A percentile compares a stretch with the other conserved stretches of the same genome.
phyloP scores from a whole-genome alignment of 2,888 invertebrate genomes.

The Parascotia fuliginaria region DNA sequence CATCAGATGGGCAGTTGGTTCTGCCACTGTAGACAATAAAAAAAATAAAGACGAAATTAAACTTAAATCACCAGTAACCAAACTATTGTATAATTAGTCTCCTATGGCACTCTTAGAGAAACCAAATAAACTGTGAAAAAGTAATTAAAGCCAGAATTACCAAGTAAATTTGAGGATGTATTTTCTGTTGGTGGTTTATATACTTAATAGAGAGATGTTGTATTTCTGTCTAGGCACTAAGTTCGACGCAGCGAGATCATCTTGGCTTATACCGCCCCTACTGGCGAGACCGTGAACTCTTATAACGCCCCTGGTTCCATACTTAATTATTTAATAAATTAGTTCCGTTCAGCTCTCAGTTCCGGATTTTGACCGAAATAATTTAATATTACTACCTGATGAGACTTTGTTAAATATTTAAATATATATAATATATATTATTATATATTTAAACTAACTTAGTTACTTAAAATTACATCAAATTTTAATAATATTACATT shows the following conservation, averaged over 20 bases:
- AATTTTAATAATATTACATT: too few relatives aligned
- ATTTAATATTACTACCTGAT: constrained; percentile 1
- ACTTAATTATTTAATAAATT: constrained; percentile 36
- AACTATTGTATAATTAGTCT: too few relatives aligned
- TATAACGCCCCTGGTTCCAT: constrained; percentile 23
- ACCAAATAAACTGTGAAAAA: too few relatives aligned
- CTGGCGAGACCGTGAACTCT: constrained; percentile 28
- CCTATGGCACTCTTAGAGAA: too few relatives aligned
- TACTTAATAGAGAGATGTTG: not conserved
- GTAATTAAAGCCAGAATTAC: not conserved
- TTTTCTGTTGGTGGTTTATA: not conserved
- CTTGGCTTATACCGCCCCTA: constrained; percentile 29
- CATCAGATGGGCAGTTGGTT: too few relatives aligned
- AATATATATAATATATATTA: not conserved
- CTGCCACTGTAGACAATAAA: too few relatives aligned
- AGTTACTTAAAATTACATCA: too few relatives aligned
- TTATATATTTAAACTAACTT: too few relatives aligned
- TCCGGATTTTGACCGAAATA: constrained; percentile 11
- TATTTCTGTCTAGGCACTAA: constrained; percentile 9
- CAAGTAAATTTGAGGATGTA: not conserved
- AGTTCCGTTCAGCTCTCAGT: constrained; percentile 18
- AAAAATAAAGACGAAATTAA: too few relatives aligned
- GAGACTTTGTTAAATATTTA: not conserved
- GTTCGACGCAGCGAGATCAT: constrained; percentile 25
- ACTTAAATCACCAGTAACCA: too few relatives aligned